Evolutionary conservation across 2,888 invertebrate species (phyloP).

Genomic region (Orthosia cruda): DNA sequence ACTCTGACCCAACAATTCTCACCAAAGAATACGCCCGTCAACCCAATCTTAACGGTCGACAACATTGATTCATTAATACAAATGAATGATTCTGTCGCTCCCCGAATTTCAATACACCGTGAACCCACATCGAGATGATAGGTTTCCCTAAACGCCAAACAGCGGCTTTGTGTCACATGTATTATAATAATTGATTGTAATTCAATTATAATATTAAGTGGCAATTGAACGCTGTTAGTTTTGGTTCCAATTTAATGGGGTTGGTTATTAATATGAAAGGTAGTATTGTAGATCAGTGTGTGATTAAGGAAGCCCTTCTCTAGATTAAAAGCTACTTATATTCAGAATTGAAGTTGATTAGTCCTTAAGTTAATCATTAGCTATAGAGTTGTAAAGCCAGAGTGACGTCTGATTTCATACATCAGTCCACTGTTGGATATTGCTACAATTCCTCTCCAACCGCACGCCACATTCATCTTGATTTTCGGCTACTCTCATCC

Average conservation of each 20-base stretch:
- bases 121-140: constrained; percentile 18
- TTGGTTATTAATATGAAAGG: constrained; percentile 1
- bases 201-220: constrained; percentile 50
- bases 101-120: constrained; percentile 41
- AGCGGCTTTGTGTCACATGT: constrained; percentile 8
- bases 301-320: background rate
- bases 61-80: constrained; percentile 67
- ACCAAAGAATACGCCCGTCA: constrained; percentile 22
- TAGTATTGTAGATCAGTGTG: background rate
- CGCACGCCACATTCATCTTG: no score
- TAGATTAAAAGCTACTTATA: background rate
- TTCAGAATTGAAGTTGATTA: background rate
- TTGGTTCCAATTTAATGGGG: constrained; percentile 23
- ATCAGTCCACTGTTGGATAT: no score
- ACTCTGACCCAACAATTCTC: background rate
- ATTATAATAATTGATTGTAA: constrained; percentile 43
- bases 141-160: background rate
- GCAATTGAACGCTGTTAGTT: constrained; percentile 3
- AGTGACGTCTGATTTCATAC: no score
- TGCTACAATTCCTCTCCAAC: no score
- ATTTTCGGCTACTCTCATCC: no score
- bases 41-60: constrained; percentile 32
- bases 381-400: no score
- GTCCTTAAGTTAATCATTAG: background rate
- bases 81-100: constrained; percentile 59